A percentile compares a stretch with the other conserved stretches of the same genome.
These are phyloP conservation scores for Bufo gargarizans DNA, from an alignment of 2,113 vertebrate species.

Conservation along the genomic window DNA sequence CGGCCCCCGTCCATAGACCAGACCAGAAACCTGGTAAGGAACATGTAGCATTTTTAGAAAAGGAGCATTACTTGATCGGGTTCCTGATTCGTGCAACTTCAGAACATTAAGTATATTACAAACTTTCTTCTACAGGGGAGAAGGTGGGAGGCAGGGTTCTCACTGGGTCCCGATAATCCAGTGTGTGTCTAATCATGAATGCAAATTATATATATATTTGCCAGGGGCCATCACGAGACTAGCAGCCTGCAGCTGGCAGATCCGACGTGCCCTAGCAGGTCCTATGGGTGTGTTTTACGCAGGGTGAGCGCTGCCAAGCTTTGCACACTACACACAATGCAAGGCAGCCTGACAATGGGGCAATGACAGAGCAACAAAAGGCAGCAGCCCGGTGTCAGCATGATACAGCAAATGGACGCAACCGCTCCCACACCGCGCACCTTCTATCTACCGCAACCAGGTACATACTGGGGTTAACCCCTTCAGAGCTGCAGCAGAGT, in stretches of 20 bases:
- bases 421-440: not conserved
- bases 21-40: no score
- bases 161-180: no score
- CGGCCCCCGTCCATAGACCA: no score
- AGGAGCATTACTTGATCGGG: no score
- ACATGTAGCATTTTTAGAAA: no score
- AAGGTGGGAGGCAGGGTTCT: no score
- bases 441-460: not conserved
- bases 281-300: conserved; percentile 11
- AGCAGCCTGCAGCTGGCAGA: not conserved
- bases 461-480: not conserved
- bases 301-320: not conserved
- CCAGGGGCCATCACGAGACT: not conserved
- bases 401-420: conserved; percentile 46
- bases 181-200: no score
- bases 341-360: not conserved
- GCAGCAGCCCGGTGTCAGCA: conserved; percentile 24
- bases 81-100: no score
- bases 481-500: not conserved
- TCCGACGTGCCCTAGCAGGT: not conserved
- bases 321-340: not conserved
- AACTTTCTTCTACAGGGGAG: no score
- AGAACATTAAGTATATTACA: no score
- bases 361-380: not conserved
- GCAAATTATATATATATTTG: no score